Conservation (phyloP, 2,113 vertebrate species). For the Protomyctophum bolini region DNA sequence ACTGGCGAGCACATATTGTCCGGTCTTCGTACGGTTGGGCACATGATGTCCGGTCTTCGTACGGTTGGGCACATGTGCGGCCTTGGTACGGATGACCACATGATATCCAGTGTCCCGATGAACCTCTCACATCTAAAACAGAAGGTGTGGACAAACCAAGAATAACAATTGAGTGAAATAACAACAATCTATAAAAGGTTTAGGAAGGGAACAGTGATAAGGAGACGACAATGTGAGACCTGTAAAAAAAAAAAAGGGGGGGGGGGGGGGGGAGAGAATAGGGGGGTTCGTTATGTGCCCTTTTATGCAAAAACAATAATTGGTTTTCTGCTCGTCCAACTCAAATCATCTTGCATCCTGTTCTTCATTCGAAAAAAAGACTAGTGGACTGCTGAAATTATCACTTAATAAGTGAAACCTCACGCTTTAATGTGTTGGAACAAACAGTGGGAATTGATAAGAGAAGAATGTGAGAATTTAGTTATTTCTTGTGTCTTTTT, state of each 20-base stretch:
- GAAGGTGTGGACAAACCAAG: constrained; percentile 3
- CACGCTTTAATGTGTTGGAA: too few species aligned
- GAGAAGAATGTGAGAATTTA: neutral
- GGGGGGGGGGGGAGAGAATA: neutral
- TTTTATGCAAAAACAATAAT: constrained; percentile 13
- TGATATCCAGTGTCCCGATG: constrained; percentile 65
- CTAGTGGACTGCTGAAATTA: too few species aligned
- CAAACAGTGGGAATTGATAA: too few species aligned
- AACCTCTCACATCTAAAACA: constrained; percentile 62
- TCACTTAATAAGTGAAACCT: too few species aligned
- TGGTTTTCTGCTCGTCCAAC: neutral
- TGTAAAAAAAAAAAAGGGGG: too few species aligned
- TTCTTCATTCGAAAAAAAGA: too few species aligned
- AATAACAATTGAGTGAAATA: neutral
- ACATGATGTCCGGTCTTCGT: too few species aligned
- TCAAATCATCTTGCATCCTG: too few species aligned
- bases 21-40: too few species aligned
- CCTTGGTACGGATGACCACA: constrained; percentile 75
- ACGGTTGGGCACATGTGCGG: neutral
- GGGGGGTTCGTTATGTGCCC: neutral
- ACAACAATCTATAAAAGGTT: too few species aligned
- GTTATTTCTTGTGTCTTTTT: neutral
- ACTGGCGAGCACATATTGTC: too few species aligned
- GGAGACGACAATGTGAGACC: neutral
- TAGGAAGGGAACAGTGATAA: neutral